Evolutionary conservation across 2,113 vertebrate species (phyloP).

Genomic region (Campylomormyrus tamandua): DNA sequence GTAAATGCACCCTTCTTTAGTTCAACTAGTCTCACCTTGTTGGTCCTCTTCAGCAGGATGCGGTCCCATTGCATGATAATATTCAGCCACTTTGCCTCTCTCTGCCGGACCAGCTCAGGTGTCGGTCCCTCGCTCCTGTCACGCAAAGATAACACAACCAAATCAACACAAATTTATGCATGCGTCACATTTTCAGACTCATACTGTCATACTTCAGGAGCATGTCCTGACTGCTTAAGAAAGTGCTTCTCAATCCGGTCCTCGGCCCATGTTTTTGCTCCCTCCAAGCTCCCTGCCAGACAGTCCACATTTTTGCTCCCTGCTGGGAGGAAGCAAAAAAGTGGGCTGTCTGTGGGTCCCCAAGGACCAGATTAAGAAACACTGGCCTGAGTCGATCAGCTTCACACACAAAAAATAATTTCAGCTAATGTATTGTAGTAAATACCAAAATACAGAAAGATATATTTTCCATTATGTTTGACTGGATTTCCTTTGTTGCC

Average conservation of each 20-base stretch:
- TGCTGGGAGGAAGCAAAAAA: too few species aligned
- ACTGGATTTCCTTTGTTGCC: neutral
- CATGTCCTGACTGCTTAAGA: neutral
- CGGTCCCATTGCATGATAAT: slow-evolving; percentile 74
- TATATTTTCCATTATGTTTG: neutral
- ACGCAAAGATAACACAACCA: neutral
- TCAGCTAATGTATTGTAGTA: neutral
- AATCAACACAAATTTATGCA: neutral
- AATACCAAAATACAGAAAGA: neutral
- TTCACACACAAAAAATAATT: neutral
- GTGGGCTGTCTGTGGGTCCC: too few species aligned
- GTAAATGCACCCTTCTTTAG: neutral
- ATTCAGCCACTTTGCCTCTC: slow-evolving; percentile 79
- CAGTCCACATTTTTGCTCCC: neutral
- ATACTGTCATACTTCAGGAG: neutral
- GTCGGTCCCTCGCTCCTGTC: slow-evolving; percentile 54
- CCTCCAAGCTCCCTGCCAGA: too few species aligned
- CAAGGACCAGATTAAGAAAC: too few species aligned
- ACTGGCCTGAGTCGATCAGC: neutral
- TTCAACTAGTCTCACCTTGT: slow-evolving; percentile 57
- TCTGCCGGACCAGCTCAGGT: slow-evolving; percentile 69
- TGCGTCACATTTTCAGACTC: neutral
- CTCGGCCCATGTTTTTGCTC: neutral
- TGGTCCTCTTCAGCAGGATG: slow-evolving; percentile 62
- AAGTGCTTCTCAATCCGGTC: too few species aligned